Evolutionary conservation across 2,888 invertebrate genomes (phyloP).

Genomic region (Dendrolimus pini): DNA sequence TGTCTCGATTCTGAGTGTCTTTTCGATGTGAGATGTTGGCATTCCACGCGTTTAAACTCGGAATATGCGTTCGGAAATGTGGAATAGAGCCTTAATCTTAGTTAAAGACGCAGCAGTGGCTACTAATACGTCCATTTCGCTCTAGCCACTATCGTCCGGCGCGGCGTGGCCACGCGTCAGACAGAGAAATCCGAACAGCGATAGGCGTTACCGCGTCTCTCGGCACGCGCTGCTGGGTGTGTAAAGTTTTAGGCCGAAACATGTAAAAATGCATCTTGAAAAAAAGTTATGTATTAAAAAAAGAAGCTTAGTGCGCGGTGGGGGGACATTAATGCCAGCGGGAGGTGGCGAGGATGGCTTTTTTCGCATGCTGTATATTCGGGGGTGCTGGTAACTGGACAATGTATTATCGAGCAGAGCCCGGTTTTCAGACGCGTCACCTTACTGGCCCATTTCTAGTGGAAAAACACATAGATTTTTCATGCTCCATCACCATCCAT

Average conservation of each 20-base stretch:
- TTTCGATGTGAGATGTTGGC: conserved; percentile 28
- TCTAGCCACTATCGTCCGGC: conserved; percentile 70
- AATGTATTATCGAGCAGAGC: conserved; percentile 67
- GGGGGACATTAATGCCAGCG: conserved; percentile 68
- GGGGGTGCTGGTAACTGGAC: conserved; percentile 70
- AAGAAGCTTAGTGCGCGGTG: conserved; percentile 74
- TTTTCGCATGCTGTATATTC: conserved; percentile 74
- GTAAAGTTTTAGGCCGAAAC: conserved; percentile 77
- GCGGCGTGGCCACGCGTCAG: conserved; percentile 31
- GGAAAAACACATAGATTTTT: conserved; percentile 38
- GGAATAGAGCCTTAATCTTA: conserved; percentile 70
- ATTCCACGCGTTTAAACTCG: conserved; percentile 47
- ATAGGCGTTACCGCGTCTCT: conserved; percentile 66
- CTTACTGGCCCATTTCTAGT: conserved; percentile 58
- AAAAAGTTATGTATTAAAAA: conserved; percentile 78
- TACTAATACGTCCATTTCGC: conserved; percentile 51
- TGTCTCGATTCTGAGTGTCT: conserved; percentile 17
- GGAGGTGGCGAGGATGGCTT: conserved; percentile 68
- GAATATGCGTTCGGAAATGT: conserved; percentile 58
- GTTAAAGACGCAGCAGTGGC: conserved; percentile 63
- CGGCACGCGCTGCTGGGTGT: conserved; percentile 65
- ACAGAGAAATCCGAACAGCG: conserved; percentile 55
- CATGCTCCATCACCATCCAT: conserved; percentile 16
- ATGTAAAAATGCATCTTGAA: conserved; percentile 78
- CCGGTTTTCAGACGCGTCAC: conserved; percentile 56